Percentiles rank a stretch among this genome's conserved stretches.
Conservation (phyloP, 2,113 vertebrate species). For the Labeo rohita region DNA sequence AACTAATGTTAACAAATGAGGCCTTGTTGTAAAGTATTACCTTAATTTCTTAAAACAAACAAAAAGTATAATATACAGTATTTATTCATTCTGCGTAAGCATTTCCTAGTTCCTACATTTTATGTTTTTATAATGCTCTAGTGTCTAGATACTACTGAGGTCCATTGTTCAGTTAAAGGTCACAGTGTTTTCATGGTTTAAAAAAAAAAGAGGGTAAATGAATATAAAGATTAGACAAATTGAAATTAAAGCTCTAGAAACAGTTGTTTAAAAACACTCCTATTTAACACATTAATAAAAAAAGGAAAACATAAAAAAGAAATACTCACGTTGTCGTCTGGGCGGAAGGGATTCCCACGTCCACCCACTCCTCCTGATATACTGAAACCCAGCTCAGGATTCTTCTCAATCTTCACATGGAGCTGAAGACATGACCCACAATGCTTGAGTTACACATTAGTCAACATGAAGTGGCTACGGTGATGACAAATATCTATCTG, state of each 20-base stretch:
- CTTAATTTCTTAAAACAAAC: too few relatives aligned
- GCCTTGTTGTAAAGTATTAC: too few relatives aligned
- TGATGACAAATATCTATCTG: background rate
- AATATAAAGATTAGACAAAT: too few relatives aligned
- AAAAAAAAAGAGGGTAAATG: background rate
- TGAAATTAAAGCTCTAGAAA: background rate
- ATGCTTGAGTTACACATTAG: background rate
- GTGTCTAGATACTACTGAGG: background rate
- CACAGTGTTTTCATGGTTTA: background rate
- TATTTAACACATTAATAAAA: background rate
- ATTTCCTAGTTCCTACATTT: background rate
- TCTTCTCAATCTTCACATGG: constrained; percentile 92
- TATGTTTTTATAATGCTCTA: background rate
- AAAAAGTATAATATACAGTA: background rate
- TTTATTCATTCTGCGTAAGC: background rate
- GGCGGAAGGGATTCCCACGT: constrained; percentile 94
- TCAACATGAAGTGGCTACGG: background rate
- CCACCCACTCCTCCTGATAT: constrained; percentile 97
- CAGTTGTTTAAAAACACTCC: background rate
- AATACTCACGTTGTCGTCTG: constrained; percentile 89
- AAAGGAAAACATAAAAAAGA: background rate
- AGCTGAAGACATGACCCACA: constrained; percentile 76
- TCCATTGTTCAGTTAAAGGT: background rate
- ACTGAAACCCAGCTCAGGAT: constrained; percentile 98
- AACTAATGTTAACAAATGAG: too few relatives aligned